Conservation (phyloP, 1,140 invertebrate species). For the Drosophila insularis region DNA sequence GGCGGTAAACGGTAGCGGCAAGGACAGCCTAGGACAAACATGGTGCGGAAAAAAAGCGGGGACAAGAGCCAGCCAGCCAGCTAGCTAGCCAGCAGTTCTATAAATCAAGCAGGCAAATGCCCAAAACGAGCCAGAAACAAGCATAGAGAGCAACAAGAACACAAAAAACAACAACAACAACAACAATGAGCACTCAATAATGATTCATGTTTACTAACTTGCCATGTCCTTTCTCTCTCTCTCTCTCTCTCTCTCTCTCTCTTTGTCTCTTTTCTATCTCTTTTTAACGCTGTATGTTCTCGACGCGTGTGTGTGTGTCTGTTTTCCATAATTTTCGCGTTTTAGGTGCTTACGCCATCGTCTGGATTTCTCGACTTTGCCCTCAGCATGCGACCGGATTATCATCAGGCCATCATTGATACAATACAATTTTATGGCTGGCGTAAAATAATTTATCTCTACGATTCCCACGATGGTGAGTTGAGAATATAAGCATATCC, state of each 20-base stretch:
- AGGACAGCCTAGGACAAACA: background rate
- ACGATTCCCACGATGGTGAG: conserved; percentile 97
- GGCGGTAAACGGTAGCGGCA: conserved; percentile 21
- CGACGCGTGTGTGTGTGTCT: conserved; percentile 17
- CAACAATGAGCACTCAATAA: conserved; percentile 71
- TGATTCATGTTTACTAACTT: conserved; percentile 80
- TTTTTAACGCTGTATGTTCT: background rate
- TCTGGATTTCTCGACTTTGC: conserved; percentile 93
- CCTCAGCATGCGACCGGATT: conserved; percentile 96
- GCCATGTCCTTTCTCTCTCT: conserved; percentile 37
- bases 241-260: background rate
- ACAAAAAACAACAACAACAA: conserved; percentile 22
- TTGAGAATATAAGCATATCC: conserved; percentile 60
- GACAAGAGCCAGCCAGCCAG: background rate
- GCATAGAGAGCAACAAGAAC: conserved; percentile 28
- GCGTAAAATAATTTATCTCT: conserved; percentile 96
- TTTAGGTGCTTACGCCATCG: conserved; percentile 90
- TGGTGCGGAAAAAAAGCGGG: too few relatives aligned
- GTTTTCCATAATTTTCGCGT: conserved; percentile 77
- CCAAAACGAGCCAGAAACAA: conserved; percentile 63
- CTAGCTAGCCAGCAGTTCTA: conserved; percentile 26
- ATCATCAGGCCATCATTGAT: conserved; percentile 96
- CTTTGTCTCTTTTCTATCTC: conserved; percentile 4
- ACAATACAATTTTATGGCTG: conserved; percentile 95
- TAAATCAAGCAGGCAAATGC: conserved; percentile 75